A percentile compares a stretch with the other conserved stretches of the same genome.
Conservation (phyloP, 2,113 vertebrate species). For the Seriola dumerili region DNA sequence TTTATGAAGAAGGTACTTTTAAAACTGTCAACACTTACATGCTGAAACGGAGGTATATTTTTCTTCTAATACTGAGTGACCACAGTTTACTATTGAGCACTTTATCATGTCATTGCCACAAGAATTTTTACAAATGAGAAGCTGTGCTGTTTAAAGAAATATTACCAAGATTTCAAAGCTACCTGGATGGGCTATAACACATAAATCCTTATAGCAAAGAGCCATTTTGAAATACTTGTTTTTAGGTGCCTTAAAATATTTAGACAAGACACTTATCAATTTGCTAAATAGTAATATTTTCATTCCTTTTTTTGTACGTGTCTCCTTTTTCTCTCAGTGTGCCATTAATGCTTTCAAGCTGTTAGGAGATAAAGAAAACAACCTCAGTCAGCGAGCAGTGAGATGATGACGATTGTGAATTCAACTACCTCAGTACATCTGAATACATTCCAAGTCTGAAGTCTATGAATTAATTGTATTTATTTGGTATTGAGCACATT, state of each 20-base stretch:
- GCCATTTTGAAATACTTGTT: conserved; percentile 7
- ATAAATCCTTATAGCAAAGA: not conserved
- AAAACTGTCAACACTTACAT: conserved; percentile 17
- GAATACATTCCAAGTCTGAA: conserved; percentile 52
- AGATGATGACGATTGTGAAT: conserved; percentile 21
- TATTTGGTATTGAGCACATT: conserved; percentile 44
- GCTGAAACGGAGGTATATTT: conserved; percentile 33
- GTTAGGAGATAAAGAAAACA: conserved; percentile 3
- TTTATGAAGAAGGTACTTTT: conserved; percentile 62
- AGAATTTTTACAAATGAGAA: conserved; percentile 25
- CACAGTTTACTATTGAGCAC: conserved; percentile 73
- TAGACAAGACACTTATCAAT: not conserved
- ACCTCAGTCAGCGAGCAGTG: not conserved
- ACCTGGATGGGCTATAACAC: conserved; percentile 17
- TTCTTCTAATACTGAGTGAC: conserved; percentile 43
- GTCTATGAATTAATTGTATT: conserved; percentile 35
- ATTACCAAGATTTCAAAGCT: not conserved
- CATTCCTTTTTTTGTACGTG: not conserved
- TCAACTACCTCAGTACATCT: conserved; percentile 65
- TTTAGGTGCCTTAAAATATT: conserved; percentile 56
- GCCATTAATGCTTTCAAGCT: conserved; percentile 17
- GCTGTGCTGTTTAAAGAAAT: conserved; percentile 8
- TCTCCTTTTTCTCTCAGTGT: not conserved
- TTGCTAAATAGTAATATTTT: not conserved
- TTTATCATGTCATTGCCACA: conserved; percentile 65